These are phyloP conservation scores for Odontamblyopus rebecca DNA, from an alignment of 2,797 vertebrate genomes.

Conservation along the genomic window DNA sequence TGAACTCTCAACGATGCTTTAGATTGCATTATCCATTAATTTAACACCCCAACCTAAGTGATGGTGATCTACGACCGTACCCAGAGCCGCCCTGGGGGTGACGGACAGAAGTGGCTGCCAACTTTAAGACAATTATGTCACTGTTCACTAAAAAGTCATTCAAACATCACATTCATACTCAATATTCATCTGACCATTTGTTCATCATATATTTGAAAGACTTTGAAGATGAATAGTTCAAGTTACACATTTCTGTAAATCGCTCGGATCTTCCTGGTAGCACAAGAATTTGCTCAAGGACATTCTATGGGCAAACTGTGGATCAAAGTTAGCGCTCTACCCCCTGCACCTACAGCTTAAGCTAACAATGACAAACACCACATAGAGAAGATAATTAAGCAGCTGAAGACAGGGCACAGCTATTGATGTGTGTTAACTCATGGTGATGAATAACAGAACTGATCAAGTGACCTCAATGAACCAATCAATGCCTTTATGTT, in stretches of 20 bases:
- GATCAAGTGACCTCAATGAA: slow-evolving; percentile 31
- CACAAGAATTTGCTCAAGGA: slow-evolving; percentile 7
- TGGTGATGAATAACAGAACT: slow-evolving; percentile 35
- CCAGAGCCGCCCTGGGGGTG: too few species aligned
- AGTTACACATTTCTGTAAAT: neutral
- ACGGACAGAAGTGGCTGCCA: too few species aligned
- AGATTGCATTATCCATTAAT: too few species aligned
- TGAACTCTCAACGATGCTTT: too few species aligned
- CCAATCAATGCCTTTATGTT: slow-evolving; percentile 26
- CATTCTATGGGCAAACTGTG: neutral
- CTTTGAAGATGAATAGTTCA: neutral
- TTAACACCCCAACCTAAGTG: too few species aligned
- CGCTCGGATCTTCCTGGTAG: neutral
- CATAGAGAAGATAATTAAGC: slow-evolving; percentile 32
- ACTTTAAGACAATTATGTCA: too few species aligned
- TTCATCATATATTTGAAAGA: too few species aligned
- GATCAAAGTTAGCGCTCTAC: neutral
- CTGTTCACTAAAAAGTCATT: too few species aligned
- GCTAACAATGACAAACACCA: slow-evolving; percentile 31
- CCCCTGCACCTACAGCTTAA: neutral
- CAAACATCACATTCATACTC: too few species aligned
- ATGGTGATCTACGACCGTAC: too few species aligned
- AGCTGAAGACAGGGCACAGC: slow-evolving; percentile 20
- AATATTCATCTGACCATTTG: too few species aligned
- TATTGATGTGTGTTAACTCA: slow-evolving; percentile 32